phyloP scores from a whole-genome alignment of 2,797 vertebrate genomes.

The Silurus aristotelis region DNA sequence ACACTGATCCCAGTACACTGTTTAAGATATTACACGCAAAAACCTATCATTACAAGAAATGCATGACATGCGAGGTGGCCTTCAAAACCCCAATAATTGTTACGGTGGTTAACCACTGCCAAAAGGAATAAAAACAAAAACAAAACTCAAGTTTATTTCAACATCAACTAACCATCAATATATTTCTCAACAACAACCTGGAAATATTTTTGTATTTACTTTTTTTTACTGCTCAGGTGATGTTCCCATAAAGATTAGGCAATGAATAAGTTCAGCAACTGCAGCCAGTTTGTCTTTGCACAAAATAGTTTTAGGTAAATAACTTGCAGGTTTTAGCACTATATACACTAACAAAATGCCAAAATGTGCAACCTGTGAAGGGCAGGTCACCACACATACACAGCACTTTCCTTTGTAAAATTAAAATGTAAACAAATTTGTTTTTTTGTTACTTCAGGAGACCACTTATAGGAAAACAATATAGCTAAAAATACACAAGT shows the following conservation, averaged over 20 bases:
- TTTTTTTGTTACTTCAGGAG: no score
- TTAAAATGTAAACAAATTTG: not conserved
- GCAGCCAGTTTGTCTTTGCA: not conserved
- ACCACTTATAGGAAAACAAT: no score
- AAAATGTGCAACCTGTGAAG: not conserved
- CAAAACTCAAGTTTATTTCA: not conserved
- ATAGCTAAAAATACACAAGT: not conserved
- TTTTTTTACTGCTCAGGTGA: not conserved
- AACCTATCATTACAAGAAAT: not conserved
- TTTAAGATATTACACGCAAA: not conserved
- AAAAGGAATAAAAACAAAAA: not conserved
- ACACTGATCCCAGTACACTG: not conserved
- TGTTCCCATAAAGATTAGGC: not conserved
- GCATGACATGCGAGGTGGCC: not conserved
- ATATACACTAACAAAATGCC: not conserved
- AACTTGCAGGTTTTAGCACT: not conserved
- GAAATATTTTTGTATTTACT: not conserved
- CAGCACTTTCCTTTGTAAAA: not conserved
- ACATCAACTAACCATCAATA: not conserved
- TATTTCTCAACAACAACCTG: not conserved
- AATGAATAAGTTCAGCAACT: not conserved
- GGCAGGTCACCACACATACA: not conserved
- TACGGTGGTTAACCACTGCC: not conserved
- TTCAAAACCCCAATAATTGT: not conserved
- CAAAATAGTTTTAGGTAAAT: not conserved